A percentile compares a stretch with the other conserved stretches of the same genome.
Evolutionary conservation across 2,888 invertebrate species (phyloP).

Genomic region (Tiliacea aurago): DNA sequence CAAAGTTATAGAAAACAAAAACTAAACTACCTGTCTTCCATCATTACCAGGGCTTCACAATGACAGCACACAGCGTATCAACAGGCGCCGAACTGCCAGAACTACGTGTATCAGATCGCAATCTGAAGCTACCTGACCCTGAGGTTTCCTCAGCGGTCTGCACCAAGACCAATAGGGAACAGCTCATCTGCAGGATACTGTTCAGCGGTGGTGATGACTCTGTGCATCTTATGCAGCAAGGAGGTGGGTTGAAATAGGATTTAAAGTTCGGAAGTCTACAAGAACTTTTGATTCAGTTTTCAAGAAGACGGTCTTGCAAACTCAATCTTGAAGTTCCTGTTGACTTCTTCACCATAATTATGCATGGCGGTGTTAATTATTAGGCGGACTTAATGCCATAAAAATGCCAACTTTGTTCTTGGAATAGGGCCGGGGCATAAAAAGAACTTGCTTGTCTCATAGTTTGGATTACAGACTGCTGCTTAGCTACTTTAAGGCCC

Average conservation of each 20-base stretch:
- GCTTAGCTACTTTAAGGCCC: too few relatives aligned
- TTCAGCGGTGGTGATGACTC: conserved; percentile 92
- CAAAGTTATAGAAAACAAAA: neutral
- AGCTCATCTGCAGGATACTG: conserved; percentile 91
- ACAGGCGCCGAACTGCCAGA: conserved; percentile 83
- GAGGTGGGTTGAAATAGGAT: conserved; percentile 76
- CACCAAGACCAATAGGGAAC: conserved; percentile 86
- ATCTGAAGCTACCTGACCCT: conserved; percentile 81
- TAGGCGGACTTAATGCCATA: too few relatives aligned
- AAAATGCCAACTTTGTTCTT: too few relatives aligned
- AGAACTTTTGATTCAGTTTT: too few relatives aligned
- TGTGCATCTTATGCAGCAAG: conserved; percentile 92
- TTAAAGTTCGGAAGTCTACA: too few relatives aligned
- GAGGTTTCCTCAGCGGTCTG: conserved; percentile 89
- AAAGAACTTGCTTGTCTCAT: too few relatives aligned
- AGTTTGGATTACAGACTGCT: too few relatives aligned
- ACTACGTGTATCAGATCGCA: conserved; percentile 78
- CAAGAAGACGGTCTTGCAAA: too few relatives aligned
- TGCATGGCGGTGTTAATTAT: too few relatives aligned
- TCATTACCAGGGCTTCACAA: conserved; percentile 81
- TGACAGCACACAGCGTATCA: conserved; percentile 81
- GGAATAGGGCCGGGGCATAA: too few relatives aligned
- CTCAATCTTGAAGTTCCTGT: too few relatives aligned
- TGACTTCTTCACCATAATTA: too few relatives aligned
- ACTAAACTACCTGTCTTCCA: neutral